Conservation (phyloP, 2,888 invertebrate species). For the Tenthredo distinguenda region DNA sequence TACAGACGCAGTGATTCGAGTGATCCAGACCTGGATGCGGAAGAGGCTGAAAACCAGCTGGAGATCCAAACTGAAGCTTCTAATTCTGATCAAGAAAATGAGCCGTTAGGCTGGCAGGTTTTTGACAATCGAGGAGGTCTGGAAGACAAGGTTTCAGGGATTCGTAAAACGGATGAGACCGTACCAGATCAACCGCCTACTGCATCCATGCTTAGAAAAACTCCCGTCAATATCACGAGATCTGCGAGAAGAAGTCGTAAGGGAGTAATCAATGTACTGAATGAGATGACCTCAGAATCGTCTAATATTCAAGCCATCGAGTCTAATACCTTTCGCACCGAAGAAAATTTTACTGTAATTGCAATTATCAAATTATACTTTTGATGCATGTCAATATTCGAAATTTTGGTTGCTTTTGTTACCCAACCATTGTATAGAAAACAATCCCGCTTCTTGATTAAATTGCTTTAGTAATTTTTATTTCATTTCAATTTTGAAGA, state of each 20-base stretch:
- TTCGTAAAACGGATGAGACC: no score
- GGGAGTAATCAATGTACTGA: neutral
- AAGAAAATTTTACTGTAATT: neutral
- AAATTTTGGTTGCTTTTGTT: neutral
- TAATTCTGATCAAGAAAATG: neutral
- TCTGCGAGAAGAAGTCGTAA: neutral
- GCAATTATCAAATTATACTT: neutral
- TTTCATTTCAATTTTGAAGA: neutral
- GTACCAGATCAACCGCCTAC: neutral
- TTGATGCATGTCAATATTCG: no score
- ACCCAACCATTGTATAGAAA: neutral
- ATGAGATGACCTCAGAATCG: neutral
- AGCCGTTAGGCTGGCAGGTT: neutral
- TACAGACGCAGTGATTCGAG: no score
- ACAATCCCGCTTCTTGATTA: neutral
- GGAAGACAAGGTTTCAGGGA: neutral
- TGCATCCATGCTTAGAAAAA: neutral
- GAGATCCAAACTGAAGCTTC: neutral
- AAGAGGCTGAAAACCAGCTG: neutral
- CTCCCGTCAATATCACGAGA: neutral
- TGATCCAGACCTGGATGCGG: neutral
- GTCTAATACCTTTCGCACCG: neutral
- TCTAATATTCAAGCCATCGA: neutral
- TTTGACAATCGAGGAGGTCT: neutral
- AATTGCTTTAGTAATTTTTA: neutral